These are phyloP conservation scores for Aegotheles bennettii DNA, from an alignment of 2,113 vertebrate genomes.

Conservation along the genomic window DNA sequence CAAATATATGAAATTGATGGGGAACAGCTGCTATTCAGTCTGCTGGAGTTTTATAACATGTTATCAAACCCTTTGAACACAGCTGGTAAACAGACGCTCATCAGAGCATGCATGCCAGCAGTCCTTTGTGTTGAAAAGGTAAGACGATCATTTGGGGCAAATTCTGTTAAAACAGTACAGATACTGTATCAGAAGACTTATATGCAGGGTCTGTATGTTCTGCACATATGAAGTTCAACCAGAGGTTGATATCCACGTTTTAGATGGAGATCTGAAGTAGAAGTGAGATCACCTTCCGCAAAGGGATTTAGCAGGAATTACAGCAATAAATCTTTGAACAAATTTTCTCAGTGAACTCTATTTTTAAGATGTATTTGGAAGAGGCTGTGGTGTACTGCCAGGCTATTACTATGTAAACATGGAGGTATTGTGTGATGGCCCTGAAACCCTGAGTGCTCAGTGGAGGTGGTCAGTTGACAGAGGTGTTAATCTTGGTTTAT, in stretches of 20 bases:
- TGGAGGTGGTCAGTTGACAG: background rate
- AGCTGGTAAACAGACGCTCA: constrained; percentile 66
- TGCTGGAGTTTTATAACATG: constrained; percentile 58
- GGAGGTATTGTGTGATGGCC: background rate
- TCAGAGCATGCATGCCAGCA: background rate
- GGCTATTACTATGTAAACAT: background rate
- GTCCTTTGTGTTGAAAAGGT: constrained; percentile 17
- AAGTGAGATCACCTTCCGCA: background rate
- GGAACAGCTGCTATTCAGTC: constrained; percentile 62
- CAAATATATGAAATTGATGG: constrained; percentile 56
- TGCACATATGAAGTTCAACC: background rate
- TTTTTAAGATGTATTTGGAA: background rate
- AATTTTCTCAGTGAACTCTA: background rate
- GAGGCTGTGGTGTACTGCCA: background rate
- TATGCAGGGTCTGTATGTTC: background rate
- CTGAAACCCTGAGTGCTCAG: background rate
- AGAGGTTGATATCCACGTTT: background rate
- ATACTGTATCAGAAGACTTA: background rate
- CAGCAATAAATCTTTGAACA: background rate
- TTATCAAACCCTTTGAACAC: constrained; percentile 72
- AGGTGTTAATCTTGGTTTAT: background rate
- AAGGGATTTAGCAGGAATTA: background rate
- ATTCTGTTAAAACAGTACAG: background rate
- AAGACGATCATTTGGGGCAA: background rate
- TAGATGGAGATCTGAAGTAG: background rate